Evolutionary conservation across 2,888 invertebrate genomes (phyloP).

Genomic region (Leptinotarsa tumamoca): DNA sequence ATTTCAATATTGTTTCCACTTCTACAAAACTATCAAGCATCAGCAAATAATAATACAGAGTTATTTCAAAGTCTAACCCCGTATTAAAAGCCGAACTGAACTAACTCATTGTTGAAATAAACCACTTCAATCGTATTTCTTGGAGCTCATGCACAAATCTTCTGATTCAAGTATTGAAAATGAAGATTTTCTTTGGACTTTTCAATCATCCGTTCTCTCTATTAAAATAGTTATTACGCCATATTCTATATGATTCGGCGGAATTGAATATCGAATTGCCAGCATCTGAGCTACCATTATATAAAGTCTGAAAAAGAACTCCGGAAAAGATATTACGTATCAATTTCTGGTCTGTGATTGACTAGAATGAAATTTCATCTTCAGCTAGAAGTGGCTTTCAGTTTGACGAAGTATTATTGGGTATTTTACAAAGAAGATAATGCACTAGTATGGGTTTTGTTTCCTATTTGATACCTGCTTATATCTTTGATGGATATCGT

Average conservation of each 20-base stretch:
- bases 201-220: not conserved
- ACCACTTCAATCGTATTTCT: not conserved
- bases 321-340: not conserved
- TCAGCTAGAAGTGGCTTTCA: too few relatives aligned
- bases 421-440: too few relatives aligned
- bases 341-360: not conserved
- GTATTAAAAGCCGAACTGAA: not conserved
- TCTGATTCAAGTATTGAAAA: not conserved
- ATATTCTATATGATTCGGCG: not conserved
- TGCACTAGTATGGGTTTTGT: too few relatives aligned
- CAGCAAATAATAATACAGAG: too few relatives aligned
- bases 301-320: not conserved
- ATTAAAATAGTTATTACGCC: conserved; percentile 7
- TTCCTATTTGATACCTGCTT: too few relatives aligned
- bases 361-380: too few relatives aligned
- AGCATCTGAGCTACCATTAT: not conserved
- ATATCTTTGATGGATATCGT: too few relatives aligned
- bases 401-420: too few relatives aligned
- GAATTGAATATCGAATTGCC: conserved; percentile 10
- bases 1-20: too few relatives aligned
- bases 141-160: not conserved
- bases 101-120: not conserved
- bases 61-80: too few relatives aligned
- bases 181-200: not conserved
- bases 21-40: too few relatives aligned